A percentile compares a stretch with the other conserved stretches of the same genome.
Conservation (phyloP, 2,888 invertebrate species). For the Tenthredo scrophulariae region DNA sequence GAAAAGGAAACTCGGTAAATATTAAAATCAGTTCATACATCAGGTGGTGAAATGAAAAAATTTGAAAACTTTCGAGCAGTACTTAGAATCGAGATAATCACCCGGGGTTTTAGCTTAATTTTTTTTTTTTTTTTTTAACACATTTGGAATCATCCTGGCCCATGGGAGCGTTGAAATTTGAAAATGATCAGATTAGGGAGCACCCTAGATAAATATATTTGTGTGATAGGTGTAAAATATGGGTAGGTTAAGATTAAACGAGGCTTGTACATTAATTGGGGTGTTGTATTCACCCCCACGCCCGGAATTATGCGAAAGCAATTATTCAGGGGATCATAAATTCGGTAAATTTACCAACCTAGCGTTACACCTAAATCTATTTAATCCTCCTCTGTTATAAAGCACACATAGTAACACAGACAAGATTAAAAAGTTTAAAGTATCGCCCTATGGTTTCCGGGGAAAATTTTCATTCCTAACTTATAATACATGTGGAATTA, state of each 20-base stretch:
- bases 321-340: slow-evolving; percentile 53
- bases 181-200: no score
- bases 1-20: neutral
- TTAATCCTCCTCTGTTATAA: slow-evolving; percentile 12
- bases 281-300: slow-evolving; percentile 51
- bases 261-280: slow-evolving; percentile 50
- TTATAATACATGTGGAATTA: no score
- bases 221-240: slow-evolving; percentile 12
- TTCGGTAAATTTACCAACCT: slow-evolving; percentile 22
- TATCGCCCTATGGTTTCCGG: no score
- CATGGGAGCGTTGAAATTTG: no score
- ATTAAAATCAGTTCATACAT: neutral
- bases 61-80: no score
- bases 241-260: slow-evolving; percentile 30
- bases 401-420: neutral
- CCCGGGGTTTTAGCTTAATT: no score
- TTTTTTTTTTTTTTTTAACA: no score
- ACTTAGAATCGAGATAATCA: no score
- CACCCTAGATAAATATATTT: neutral
- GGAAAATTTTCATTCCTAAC: no score
- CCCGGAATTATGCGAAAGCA: slow-evolving; percentile 42
- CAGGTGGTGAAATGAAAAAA: no score
- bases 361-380: slow-evolving; percentile 13
- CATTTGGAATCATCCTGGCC: no score
- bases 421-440: neutral